Conservation (phyloP, 2,888 invertebrate species). For the Metacarcinus magister region DNA sequence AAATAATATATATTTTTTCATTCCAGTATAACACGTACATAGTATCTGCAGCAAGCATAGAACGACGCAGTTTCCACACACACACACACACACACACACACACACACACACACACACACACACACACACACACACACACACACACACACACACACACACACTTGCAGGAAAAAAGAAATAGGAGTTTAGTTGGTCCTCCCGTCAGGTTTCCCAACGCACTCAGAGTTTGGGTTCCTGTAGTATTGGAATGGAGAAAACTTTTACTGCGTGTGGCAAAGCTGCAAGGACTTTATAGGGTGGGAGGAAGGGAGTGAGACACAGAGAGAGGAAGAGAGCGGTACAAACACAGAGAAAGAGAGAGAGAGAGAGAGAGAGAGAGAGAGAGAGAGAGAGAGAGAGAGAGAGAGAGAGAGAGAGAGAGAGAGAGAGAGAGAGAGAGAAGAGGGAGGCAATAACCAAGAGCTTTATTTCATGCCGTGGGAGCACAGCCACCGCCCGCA, state of each 20-base stretch:
- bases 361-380: background rate
- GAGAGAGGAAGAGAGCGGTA: background rate
- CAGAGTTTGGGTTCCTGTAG: constrained; percentile 32
- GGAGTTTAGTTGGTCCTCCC: background rate
- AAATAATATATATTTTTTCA: too few species aligned
- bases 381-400: background rate
- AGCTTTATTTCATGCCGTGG: constrained; percentile 16
- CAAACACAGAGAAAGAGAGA: background rate
- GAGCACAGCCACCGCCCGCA: background rate
- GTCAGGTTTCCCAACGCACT: constrained; percentile 42
- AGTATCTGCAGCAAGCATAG: too few species aligned
- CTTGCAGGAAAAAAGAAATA: background rate
- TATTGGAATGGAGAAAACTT: constrained; percentile 49
- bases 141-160: background rate
- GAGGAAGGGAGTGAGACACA: background rate
- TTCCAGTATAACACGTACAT: too few species aligned
- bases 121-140: background rate
- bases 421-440: constrained; percentile 13
- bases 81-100: constrained; percentile 26
- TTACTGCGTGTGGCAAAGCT: constrained; percentile 21
- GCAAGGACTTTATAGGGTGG: constrained; percentile 38
- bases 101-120: constrained; percentile 28
- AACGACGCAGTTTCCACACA: background rate
- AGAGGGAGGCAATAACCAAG: constrained; percentile 5
- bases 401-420: constrained; percentile 23